Percentiles rank a stretch among this genome's conserved stretches.
Conservation (phyloP, 2,113 vertebrate species). For the Cyprichromis sp. region DNA sequence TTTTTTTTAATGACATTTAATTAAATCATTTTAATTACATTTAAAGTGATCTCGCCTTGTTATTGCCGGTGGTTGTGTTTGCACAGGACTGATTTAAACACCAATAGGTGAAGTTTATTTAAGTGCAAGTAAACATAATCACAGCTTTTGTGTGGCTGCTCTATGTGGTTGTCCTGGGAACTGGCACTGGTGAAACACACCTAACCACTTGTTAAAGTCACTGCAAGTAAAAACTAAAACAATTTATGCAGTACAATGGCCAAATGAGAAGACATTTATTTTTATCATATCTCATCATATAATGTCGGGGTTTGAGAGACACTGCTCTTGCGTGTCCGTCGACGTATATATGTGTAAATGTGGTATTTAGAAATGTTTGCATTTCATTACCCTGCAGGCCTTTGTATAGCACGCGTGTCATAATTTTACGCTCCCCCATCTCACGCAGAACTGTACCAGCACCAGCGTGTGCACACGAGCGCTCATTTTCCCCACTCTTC, state of each 20-base stretch:
- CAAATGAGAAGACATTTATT: neutral
- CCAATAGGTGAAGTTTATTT: neutral
- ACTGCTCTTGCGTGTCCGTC: neutral
- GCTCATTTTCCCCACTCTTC: constrained; percentile 14
- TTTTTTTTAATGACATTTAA: neutral
- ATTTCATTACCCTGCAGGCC: neutral
- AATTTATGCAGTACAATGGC: neutral
- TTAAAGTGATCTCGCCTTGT: neutral
- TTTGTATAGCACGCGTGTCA: neutral
- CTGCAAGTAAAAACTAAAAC: neutral
- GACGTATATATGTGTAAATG: neutral
- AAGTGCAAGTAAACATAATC: neutral
- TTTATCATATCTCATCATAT: neutral
- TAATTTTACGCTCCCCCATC: neutral
- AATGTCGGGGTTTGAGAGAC: neutral
- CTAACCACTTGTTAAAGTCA: neutral
- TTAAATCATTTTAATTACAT: neutral
- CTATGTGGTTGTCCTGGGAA: neutral
- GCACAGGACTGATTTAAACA: neutral
- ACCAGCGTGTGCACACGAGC: neutral
- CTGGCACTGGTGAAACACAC: neutral
- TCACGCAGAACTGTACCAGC: neutral
- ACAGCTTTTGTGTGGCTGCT: neutral
- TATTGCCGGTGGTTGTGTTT: neutral
- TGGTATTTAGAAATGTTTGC: neutral